Base-by-base conservation (phyloP, 2,113 vertebrate species). In the Baryphthengus martii region DNA sequence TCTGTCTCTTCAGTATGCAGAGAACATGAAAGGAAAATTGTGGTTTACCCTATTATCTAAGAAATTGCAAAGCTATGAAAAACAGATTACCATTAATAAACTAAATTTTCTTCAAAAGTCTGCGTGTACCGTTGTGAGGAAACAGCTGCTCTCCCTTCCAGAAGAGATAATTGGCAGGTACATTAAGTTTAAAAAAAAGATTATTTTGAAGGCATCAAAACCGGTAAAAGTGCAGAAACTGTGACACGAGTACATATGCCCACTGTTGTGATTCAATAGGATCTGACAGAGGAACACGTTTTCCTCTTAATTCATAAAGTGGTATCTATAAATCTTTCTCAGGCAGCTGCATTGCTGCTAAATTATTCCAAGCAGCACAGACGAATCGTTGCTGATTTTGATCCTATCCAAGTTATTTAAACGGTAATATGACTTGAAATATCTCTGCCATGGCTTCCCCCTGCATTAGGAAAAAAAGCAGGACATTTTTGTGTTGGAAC, bases 41-140 rank as follows among this genome's bases (percentile, higher is more conserved):
- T 94, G 82, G 28, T 97, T 97, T 95, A 49, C 76, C 81, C 96
- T 84, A 85, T 94, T 97, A 97, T 88, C 90, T 85, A 87, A 93
- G 86, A 96, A 96, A 96, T 87, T 88, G 93, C 61, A 0, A 92
- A 84, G 89, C 90, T 76, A 81, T 96, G 91, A 93, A 58, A 97
- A 95, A 91, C 80, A 94, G 90, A 97, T 95, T 96, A 89, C 93
- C 92, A 94, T 96, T 96, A 97, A 95, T 96, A 97, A 96, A 95
- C 90, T 95, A 93, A 65, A 90, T 91, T 93, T 94, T 86, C 81
- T 96, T 93, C 94, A 88, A 56, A 97, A 72, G 33, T 50, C 89
- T 91, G 9, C 88, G 88, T 19, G 2, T 81, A 84, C 71, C 92
- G 75, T 96, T 89, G 75, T 92, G 65, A 96, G 75, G 68, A 94